Base-by-base conservation (phyloP, 2,888 invertebrate genomes). In the Tipula vernalis region DNA sequence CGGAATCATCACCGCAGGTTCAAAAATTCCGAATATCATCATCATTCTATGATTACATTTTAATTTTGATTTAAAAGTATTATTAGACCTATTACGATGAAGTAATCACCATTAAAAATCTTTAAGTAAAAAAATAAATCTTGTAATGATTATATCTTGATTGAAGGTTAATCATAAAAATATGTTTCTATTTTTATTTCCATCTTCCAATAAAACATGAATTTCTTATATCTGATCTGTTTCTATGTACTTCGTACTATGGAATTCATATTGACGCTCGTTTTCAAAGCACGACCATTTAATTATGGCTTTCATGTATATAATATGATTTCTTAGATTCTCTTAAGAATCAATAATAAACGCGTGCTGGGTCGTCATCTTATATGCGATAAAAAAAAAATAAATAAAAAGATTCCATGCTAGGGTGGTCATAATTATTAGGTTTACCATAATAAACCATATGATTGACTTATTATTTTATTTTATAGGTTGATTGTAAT, bases 91-190 rank as follows among this genome's bases (percentile, higher is more conserved):
- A 10, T n/a, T 51, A 28, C 10, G 71, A 71, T 71, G 71, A 71
- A 71, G 71, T 71, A 71, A 71, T 71, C 71, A 71, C 28, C 71
- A 71, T 71, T 71, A 71, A 12, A 71, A 28, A 71, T 71, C 71
- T 71, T 71, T 10, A 71, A 18, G 28, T 28, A 71, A 18, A 71
- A 71, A 71, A 71, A 15, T 71, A 28, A 3, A 71, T 71, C 71
- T 71, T 71, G 71, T 71, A 71, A 71, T 10, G 71, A 71, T 71
- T 71, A 71, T 71, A 71, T 71, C 71, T 71, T 12, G 28, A 71
- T 71, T 71, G 71, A 71, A 71, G 71, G 71, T 71, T 71, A 71
- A 71, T 71, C 71, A 71, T 71, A 71, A 71, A 71, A 71, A 71
- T 71, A 71, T 71, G 71, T 71, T 71, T 71, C 71, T 71, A 28